Evolutionary conservation across 2,888 invertebrate species (phyloP).

Genomic region (Agrochola lota): DNA sequence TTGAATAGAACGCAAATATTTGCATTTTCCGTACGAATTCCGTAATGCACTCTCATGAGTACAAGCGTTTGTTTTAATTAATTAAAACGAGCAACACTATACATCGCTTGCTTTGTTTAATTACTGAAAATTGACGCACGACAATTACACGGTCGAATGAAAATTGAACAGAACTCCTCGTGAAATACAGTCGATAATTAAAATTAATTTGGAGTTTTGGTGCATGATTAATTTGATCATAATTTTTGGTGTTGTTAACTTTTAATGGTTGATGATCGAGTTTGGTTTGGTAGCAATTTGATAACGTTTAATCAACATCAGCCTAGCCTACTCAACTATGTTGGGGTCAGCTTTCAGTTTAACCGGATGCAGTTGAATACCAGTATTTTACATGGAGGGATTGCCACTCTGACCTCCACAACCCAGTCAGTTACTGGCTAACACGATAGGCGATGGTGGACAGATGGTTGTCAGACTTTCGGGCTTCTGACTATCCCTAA

Average conservation of each 20-base stretch:
- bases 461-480: neutral
- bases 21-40: slow-evolving; percentile 36
- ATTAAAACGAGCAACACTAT: slow-evolving; percentile 56
- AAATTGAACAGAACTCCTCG: slow-evolving; percentile 34
- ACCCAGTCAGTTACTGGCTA: neutral
- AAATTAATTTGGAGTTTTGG: slow-evolving; percentile 38
- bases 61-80: slow-evolving; percentile 51
- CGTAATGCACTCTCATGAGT: neutral
- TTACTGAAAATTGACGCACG: slow-evolving; percentile 50
- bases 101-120: slow-evolving; percentile 46
- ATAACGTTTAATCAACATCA: neutral
- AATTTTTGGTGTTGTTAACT: neutral
- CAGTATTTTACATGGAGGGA: neutral
- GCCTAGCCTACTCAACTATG: neutral
- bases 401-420: neutral
- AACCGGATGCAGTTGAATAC: neutral
- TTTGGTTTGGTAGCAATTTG: neutral
- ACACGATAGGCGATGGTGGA: too few species aligned
- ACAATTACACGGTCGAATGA: slow-evolving; percentile 41
- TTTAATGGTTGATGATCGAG: neutral
- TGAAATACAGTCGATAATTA: slow-evolving; percentile 28
- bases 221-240: neutral
- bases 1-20: slow-evolving; percentile 38
- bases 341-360: neutral
- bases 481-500: neutral